phyloP scores from a whole-genome alignment of 1,140 invertebrate species.

The Proctacanthus coquilletti region DNA sequence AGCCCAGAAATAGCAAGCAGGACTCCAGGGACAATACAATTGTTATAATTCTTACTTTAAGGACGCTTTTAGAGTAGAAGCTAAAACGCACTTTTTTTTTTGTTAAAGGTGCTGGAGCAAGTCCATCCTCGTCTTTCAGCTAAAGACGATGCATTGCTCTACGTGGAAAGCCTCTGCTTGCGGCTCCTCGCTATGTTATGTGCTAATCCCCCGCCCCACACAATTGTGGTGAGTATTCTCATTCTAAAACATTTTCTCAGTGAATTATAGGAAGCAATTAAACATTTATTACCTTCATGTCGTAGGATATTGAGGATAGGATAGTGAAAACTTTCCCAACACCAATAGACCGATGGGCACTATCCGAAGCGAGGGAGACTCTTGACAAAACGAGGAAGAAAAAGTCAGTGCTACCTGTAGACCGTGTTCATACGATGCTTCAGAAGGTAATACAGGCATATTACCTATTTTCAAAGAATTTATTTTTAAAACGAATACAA shows the following conservation, averaged over 20 bases:
- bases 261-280: neutral
- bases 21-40: no score
- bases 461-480: neutral
- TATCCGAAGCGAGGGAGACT: slow-evolving; percentile 72
- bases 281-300: slow-evolving; percentile 1
- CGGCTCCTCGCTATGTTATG: slow-evolving; percentile 78
- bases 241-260: neutral
- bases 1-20: no score
- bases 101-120: slow-evolving; percentile 67
- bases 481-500: neutral
- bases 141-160: slow-evolving; percentile 79
- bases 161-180: slow-evolving; percentile 82
- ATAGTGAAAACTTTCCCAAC: slow-evolving; percentile 82
- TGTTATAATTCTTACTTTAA: no score
- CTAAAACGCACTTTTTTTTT: neutral
- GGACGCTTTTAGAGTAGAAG: no score
- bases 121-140: slow-evolving; percentile 76
- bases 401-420: slow-evolving; percentile 68
- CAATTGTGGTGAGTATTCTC: slow-evolving; percentile 34
- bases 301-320: slow-evolving; percentile 78
- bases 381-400: slow-evolving; percentile 73
- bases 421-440: slow-evolving; percentile 78
- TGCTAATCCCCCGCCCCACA: slow-evolving; percentile 63
- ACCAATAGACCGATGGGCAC: slow-evolving; percentile 85
- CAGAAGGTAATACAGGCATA: slow-evolving; percentile 52